phyloP scores from a whole-genome alignment of 2,113 vertebrate genomes.

The Hiodon alosoides region DNA sequence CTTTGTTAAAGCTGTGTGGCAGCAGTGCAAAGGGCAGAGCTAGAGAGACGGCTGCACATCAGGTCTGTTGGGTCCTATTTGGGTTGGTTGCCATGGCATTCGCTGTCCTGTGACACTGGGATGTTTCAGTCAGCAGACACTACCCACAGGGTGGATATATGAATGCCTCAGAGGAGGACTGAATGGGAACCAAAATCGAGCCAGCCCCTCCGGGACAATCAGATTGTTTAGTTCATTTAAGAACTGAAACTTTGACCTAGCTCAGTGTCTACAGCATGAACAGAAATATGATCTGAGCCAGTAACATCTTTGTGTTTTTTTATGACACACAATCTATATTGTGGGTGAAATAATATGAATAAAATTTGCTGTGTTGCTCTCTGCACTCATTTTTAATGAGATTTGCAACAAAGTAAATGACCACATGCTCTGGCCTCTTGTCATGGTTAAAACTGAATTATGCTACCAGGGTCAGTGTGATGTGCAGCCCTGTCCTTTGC shows the following conservation, averaged over 20 bases:
- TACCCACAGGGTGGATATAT: not conserved
- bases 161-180: not conserved
- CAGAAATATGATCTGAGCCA: too few relatives aligned
- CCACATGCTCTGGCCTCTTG: conserved; percentile 6
- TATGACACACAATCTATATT: too few relatives aligned
- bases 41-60: conserved; percentile 18
- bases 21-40: conserved; percentile 26
- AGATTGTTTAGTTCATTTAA: not conserved
- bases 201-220: not conserved
- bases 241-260: not conserved
- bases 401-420: conserved; percentile 15
- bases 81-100: conserved; percentile 53
- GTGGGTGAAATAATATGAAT: too few relatives aligned
- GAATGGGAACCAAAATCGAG: not conserved
- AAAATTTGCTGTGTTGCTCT: too few relatives aligned
- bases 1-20: conserved; percentile 39
- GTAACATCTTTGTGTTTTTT: too few relatives aligned
- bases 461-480: not conserved
- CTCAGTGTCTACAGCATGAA: too few relatives aligned
- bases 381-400: not conserved
- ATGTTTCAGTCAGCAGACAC: conserved; percentile 20
- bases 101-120: conserved; percentile 29
- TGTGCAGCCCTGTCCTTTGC: not conserved
- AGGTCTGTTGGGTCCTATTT: conserved; percentile 60
- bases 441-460: not conserved